Evolutionary conservation across 2,888 invertebrate species (phyloP), one percentile per base, ranked within the genome.

Genomic region (Pocota personata): DNA sequence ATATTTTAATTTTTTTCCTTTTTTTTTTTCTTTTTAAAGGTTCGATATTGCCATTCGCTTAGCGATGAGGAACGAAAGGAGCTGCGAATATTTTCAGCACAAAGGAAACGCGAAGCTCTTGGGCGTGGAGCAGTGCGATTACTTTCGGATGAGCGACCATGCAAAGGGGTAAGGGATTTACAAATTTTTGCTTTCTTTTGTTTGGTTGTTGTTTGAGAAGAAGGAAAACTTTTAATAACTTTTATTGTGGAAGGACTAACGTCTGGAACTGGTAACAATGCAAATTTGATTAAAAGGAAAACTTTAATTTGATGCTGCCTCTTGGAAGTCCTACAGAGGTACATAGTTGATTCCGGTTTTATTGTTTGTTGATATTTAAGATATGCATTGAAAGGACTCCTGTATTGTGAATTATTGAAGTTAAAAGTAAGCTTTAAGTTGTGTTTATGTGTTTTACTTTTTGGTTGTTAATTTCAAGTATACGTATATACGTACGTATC

Each of bases 61-160:
- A 95, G 96, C 78, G 97, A 98, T 90, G 98, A 98, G 91, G 99
- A 99, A 92, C 95, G 97, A 88, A 97, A 97, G 92, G 99, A 98
- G 93, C 93, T 98, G 89, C 94, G 97, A 88, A 95, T 98, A 91
- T 98, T 98, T 94, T 97, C 97, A 89, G 96, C 97, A 19, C 98
- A 98, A 93, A 93, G 99, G 90, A 99, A 98, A 92, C 94, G 97
- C 72, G 98, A 99, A 92, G 98, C 98, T 4, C 94, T 99, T 67
- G 99, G 99, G 12, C 94, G 98, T 71, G 99, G 98, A 7, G 96
- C 96, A 89, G 98, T 98, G 86, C 94, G 97, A 88, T 96, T 97
- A 92, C 93, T 96, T 89, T 95, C 96, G 50, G 94, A 95, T 83
- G 94, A 95, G 14, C 94, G 95, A 90, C 94, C 95, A 67, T 97